A percentile compares a stretch with the other conserved stretches of the same genome.
phyloP scores from a whole-genome alignment of 2,888 invertebrate genomes.

The Eurois occulta region DNA sequence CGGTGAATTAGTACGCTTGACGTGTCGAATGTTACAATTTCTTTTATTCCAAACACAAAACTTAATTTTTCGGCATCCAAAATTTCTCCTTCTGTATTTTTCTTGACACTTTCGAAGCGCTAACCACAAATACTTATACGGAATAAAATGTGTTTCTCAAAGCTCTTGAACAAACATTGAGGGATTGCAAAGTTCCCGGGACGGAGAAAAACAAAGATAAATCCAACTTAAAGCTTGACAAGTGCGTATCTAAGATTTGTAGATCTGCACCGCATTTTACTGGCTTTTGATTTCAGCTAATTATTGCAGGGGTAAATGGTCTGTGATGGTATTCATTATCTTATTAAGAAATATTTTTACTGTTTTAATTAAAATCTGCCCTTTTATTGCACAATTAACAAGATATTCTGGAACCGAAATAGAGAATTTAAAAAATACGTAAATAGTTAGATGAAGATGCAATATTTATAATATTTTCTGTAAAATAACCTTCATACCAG shows the following conservation, averaged over 20 bases:
- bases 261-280: constrained; percentile 64
- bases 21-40: constrained; percentile 77
- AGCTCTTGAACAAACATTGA: constrained; percentile 85
- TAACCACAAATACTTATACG: constrained; percentile 68
- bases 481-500: not conserved
- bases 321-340: constrained; percentile 37
- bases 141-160: constrained; percentile 76
- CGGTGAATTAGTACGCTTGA: constrained; percentile 85
- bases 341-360: not conserved
- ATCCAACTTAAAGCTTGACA: constrained; percentile 83
- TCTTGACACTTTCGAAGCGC: constrained; percentile 43
- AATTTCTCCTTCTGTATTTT: constrained; percentile 23
- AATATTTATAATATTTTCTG: not conserved
- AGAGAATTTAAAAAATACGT: not conserved
- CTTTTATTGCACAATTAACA: not conserved
- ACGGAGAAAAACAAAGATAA: constrained; percentile 87
- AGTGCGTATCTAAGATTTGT: constrained; percentile 78
- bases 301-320: constrained; percentile 72
- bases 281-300: constrained; percentile 78
- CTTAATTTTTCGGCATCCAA: constrained; percentile 23
- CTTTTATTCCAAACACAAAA: constrained; percentile 58
- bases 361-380: not conserved
- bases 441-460: not conserved
- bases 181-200: constrained; percentile 83
- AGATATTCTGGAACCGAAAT: not conserved